Evolutionary conservation across 2,113 vertebrate species (phyloP).

Genomic region (Esox niger): DNA sequence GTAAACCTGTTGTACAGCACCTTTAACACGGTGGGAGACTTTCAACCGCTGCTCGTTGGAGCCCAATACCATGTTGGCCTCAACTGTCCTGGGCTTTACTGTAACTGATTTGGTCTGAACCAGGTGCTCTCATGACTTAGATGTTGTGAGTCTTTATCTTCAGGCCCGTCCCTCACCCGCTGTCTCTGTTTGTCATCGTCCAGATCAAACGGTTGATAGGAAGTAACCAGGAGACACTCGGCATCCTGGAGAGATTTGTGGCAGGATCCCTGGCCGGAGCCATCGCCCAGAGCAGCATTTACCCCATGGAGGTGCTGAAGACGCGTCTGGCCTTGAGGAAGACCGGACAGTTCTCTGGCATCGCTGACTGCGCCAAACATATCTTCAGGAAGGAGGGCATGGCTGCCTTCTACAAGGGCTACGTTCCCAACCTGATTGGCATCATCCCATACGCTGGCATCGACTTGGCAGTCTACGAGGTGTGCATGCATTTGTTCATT

Average conservation of each 20-base stretch:
- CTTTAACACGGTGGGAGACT: no score
- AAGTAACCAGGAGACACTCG: conserved; percentile 86
- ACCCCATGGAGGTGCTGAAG: conserved; percentile 98
- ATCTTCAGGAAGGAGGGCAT: conserved; percentile 83
- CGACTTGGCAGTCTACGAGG: conserved; percentile 95
- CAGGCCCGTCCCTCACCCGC: background rate
- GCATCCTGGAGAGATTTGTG: conserved; percentile 85
- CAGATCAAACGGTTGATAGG: conserved; percentile 92
- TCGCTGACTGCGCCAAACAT: conserved; percentile 84
- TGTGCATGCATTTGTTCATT: conserved; percentile 36
- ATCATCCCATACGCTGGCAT: conserved; percentile 97
- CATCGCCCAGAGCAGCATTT: conserved; percentile 96
- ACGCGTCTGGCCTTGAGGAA: conserved; percentile 88
- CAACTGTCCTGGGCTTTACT: no score
- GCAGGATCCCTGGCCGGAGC: conserved; percentile 90
- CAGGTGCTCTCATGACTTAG: no score
- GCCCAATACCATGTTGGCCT: no score
- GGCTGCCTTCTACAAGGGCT: conserved; percentile 93
- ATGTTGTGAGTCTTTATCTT: no score
- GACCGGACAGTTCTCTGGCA: conserved; percentile 87
- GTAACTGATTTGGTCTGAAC: no score
- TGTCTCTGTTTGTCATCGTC: background rate
- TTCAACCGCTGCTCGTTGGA: no score
- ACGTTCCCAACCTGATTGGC: conserved; percentile 92
- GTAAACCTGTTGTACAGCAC: conserved; percentile 69